Evolutionary conservation across 1,140 invertebrate species (phyloP), one percentile per base, ranked within the genome.

Genomic region (Drosophila quadrilineata): DNA sequence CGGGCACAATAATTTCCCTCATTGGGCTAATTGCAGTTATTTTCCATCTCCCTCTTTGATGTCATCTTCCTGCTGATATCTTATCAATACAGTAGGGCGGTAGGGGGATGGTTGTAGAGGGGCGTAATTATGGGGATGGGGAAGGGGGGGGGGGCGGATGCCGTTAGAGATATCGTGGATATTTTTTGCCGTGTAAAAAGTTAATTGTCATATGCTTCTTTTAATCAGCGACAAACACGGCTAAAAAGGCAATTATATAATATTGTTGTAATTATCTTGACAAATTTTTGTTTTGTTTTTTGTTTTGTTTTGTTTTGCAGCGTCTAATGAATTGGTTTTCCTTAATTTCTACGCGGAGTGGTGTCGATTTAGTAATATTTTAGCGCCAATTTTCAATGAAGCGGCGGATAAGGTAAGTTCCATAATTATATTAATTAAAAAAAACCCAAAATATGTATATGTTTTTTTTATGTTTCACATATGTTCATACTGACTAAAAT

Each of bases 261-360:
- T 14, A 50, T 10, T 24, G 16, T 19, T 26, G 10, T 40, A 17
- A 10, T 10, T 3, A 19, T n/a, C n/a, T n/a, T n/a, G n/a, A n/a
- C n/a, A n/a, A n/a, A n/a, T 3, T 58, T 59, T 35, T 19, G 26
- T 38, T 52, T 16, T 45, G 29, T 36, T 43, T 40, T 31, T 48
- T n/a, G 21, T 24, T 64, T 76, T 8, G 70, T 57, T 49, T 48
- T 0, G 36, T 3, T 6, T 95, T 94, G 65, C 92, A 98, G 98
- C 95, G 59, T 94, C 94, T 46, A 97, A 97, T 93, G 97, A 99
- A 92, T 91, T 99, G 90, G 98, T 99, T 48, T 96, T 99, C 90
- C 95, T 99, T 65, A 99, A 99, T 91, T 99, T 99, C 91, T 99
- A 99, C 92, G 98, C 98, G 6, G 98, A 99, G 89, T 99, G 98